phyloP scores from a whole-genome alignment of 2,888 invertebrate species.

The Drosophila gaucha region DNA sequence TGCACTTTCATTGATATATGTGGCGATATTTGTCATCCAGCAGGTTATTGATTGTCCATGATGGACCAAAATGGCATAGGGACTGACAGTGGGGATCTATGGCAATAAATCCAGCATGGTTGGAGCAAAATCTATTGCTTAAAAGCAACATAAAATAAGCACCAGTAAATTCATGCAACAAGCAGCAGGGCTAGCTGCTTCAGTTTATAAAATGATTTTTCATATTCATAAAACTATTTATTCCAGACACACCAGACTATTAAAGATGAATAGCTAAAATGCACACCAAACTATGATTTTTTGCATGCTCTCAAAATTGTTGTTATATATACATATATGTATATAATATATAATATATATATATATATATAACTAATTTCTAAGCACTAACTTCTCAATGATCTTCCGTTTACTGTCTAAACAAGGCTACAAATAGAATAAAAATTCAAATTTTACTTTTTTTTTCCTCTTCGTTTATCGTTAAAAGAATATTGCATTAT shows the following conservation, averaged over 20 bases:
- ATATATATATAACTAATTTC: too few relatives aligned
- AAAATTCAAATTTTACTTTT: too few relatives aligned
- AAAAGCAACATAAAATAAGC: background rate
- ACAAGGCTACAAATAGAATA: too few relatives aligned
- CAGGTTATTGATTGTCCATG: conserved; percentile 10
- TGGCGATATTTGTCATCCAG: conserved; percentile 34
- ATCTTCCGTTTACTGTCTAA: too few relatives aligned
- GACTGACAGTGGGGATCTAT: background rate
- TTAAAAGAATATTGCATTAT: too few relatives aligned
- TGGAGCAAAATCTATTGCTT: conserved; percentile 1
- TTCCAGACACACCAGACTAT: background rate
- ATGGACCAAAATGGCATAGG: conserved; percentile 6
- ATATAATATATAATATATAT: too few relatives aligned
- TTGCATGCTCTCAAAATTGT: too few relatives aligned
- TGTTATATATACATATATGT: too few relatives aligned
- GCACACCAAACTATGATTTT: too few relatives aligned
- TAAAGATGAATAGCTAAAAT: too few relatives aligned
- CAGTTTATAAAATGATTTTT: background rate
- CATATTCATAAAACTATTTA: background rate
- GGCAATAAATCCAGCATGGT: conserved; percentile 9
- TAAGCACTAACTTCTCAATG: too few relatives aligned
- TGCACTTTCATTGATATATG: conserved; percentile 39
- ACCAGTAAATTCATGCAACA: background rate
- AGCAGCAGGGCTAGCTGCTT: background rate
- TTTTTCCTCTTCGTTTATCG: too few relatives aligned